phyloP scores from a whole-genome alignment of 2,797 vertebrate species.

The Notoglanidium macrostoma region DNA sequence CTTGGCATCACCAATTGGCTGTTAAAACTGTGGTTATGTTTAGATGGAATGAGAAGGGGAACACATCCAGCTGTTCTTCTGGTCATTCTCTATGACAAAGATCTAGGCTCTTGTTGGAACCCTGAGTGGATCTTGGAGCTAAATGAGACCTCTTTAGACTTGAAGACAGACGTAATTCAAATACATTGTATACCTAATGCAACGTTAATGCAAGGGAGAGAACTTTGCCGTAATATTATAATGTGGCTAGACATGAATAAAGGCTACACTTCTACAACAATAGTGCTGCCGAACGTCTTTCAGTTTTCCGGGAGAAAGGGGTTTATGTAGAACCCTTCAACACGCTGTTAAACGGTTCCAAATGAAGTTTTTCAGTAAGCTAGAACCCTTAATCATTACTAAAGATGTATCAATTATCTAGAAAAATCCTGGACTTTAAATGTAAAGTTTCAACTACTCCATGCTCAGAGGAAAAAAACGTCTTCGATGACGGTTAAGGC shows the following conservation, averaged over 20 bases:
- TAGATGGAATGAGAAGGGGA: not conserved
- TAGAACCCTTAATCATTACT: not conserved
- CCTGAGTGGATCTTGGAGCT: no score
- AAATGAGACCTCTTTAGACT: not conserved
- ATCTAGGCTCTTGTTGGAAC: not conserved
- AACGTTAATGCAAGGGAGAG: not conserved
- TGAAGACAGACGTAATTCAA: not conserved
- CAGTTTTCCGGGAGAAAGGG: not conserved
- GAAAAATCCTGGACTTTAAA: not conserved
- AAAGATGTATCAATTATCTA: not conserved
- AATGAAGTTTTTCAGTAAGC: not conserved
- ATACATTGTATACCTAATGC: not conserved
- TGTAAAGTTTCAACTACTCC: not conserved
- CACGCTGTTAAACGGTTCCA: not conserved
- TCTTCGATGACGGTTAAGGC: not conserved
- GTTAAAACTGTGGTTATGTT: not conserved
- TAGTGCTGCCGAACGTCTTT: not conserved
- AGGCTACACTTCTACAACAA: not conserved
- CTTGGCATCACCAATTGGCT: not conserved
- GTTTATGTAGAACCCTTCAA: not conserved
- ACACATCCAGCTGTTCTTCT: conserved; percentile 2
- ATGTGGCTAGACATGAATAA: not conserved
- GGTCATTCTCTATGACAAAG: not conserved
- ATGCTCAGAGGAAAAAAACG: not conserved
- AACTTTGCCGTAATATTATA: not conserved